phyloP scores from a whole-genome alignment of 1,140 invertebrate species.

The Galleria mellonella region DNA sequence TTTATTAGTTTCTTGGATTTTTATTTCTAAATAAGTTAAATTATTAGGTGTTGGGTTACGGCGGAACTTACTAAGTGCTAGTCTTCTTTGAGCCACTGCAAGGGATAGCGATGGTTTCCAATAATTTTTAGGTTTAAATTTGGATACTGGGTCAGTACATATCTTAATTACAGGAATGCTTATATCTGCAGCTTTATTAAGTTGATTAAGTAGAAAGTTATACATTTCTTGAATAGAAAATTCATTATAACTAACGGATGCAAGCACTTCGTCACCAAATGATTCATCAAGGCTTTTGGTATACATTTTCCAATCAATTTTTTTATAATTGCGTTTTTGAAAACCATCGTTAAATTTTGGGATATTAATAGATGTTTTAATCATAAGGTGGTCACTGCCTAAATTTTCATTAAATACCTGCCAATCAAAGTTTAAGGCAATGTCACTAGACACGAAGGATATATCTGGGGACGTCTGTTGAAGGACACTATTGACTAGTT shows the following conservation, averaged over 20 bases:
- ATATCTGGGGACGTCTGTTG: constrained; percentile 7
- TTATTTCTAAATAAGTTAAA: constrained; percentile 15
- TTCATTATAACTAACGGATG: no score
- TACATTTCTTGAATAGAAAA: constrained; percentile 10
- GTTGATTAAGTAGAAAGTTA: constrained; percentile 1
- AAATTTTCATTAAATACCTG: constrained; percentile 6
- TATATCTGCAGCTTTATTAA: not conserved
- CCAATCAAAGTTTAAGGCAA: constrained; percentile 1
- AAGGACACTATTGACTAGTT: constrained; percentile 7
- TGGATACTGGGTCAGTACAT: constrained; percentile 3
- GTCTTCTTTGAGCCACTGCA: constrained; percentile 20
- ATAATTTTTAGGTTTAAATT: constrained; percentile 27
- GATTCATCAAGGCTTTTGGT: not conserved
- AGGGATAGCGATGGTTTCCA: constrained; percentile 21
- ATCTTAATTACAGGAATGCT: not conserved
- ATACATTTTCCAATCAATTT: constrained; percentile 7
- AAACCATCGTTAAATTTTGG: not conserved
- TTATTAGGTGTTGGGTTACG: constrained; percentile 30
- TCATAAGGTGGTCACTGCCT: no score
- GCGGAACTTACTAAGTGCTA: constrained; percentile 22
- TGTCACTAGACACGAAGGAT: not conserved
- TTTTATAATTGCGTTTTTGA: constrained; percentile 9
- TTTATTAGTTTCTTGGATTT: constrained; percentile 8
- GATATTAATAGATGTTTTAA: constrained; percentile 7
- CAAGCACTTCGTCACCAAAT: no score